phyloP scores from a whole-genome alignment of 2,888 invertebrate genomes.

The Octodonta nipae region DNA sequence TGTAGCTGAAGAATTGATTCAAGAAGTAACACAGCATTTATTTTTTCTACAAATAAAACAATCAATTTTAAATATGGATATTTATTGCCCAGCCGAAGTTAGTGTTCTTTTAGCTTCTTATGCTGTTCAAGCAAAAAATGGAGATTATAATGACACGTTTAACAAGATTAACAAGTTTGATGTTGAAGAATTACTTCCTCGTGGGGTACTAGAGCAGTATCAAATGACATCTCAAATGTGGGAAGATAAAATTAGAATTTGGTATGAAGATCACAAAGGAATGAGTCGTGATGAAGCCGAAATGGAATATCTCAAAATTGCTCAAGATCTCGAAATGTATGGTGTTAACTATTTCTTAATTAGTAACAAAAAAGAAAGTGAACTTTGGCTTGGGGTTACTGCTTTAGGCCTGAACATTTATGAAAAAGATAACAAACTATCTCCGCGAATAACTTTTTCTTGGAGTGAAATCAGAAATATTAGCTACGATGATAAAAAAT shows the following conservation, averaged over 20 bases:
- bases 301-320: slow-evolving; percentile 97
- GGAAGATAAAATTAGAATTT: slow-evolving; percentile 94
- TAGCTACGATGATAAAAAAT: slow-evolving; percentile 94
- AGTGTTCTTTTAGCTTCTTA: slow-evolving; percentile 93
- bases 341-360: slow-evolving; percentile 90
- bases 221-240: slow-evolving; percentile 99
- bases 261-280: slow-evolving; percentile 94
- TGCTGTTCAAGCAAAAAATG: slow-evolving; percentile 93
- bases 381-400: slow-evolving; percentile 86
- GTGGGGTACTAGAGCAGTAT: slow-evolving; percentile 93
- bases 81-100: slow-evolving; percentile 97
- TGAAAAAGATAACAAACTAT: slow-evolving; percentile 84
- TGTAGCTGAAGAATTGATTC: slow-evolving; percentile 92
- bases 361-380: slow-evolving; percentile 92
- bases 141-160: slow-evolving; percentile 82
- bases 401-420: slow-evolving; percentile 89
- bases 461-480: slow-evolving; percentile 99
- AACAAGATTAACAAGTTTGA: slow-evolving; percentile 87
- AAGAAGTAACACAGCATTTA: slow-evolving; percentile 94
- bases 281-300: slow-evolving; percentile 96
- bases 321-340: slow-evolving; percentile 95
- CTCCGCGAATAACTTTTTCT: slow-evolving; percentile 92
- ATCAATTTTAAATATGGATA: slow-evolving; percentile 95
- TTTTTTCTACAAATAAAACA: slow-evolving; percentile 96
- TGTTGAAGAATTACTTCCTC: slow-evolving; percentile 75